phyloP scores from a whole-genome alignment of 64 coral and sea anemone species.

The Porites lutea region DNA sequence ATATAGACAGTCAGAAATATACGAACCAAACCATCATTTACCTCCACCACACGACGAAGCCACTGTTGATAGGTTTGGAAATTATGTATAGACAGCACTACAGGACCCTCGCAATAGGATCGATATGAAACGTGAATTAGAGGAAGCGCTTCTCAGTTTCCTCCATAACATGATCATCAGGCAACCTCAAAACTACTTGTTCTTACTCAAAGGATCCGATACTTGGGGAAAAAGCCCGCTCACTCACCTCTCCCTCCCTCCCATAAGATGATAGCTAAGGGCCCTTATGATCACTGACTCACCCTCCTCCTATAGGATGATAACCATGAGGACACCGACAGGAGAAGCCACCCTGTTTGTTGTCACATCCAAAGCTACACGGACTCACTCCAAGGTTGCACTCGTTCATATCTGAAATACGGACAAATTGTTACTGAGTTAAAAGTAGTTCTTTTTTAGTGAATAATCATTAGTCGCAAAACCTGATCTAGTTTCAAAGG shows the following conservation, averaged over 20 bases:
- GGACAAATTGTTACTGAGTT: background rate
- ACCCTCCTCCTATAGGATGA: constrained; percentile 84
- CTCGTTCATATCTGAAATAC: constrained; percentile 84
- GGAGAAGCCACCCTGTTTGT: constrained; percentile 82
- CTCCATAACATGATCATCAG: background rate
- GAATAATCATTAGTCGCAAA: too few species aligned
- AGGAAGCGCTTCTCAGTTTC: background rate
- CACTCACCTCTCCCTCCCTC: background rate
- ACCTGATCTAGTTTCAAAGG: too few species aligned
- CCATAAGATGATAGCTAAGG: background rate
- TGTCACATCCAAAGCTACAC: constrained; percentile 85
- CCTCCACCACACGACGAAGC: too few species aligned
- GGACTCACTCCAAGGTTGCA: constrained; percentile 76
- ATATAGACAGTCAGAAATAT: too few species aligned
- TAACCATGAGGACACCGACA: constrained; percentile 79
- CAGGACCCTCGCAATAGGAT: too few species aligned
- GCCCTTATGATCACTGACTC: background rate
- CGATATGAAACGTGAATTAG: background rate
- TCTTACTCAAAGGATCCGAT: constrained; percentile 66
- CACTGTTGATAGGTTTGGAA: too few species aligned
- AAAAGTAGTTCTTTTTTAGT: background rate
- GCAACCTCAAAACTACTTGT: constrained; percentile 6
- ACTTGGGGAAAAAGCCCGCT: constrained; percentile 11
- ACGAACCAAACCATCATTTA: too few species aligned
- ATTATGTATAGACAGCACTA: too few species aligned